Percentiles rank a stretch among this genome's conserved stretches.
Evolutionary conservation across 2,888 invertebrate genomes (phyloP).

Genomic region (Pristionchus arcanus): DNA sequence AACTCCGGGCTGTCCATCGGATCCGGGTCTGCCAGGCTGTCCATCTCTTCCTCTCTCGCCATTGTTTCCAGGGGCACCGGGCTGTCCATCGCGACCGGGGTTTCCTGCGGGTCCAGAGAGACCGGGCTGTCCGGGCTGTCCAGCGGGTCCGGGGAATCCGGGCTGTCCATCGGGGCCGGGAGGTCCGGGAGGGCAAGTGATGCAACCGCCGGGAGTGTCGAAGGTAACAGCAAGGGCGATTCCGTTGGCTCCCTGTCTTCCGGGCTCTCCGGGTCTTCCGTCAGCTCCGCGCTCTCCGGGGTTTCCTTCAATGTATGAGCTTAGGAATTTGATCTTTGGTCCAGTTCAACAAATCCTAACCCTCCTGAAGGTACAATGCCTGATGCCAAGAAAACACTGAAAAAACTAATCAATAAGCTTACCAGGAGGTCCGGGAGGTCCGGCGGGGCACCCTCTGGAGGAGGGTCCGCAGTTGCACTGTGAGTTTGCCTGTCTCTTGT

Average conservation of each 20-base stretch:
- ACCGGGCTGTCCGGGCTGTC: constrained; percentile 31
- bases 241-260: constrained; percentile 14
- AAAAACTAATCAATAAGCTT: no score
- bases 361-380: no score
- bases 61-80: constrained; percentile 14
- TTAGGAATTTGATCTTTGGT: no score
- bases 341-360: no score
- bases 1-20: not conserved
- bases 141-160: constrained; percentile 23
- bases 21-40: not conserved
- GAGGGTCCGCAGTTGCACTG: no score
- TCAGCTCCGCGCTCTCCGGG: constrained; percentile 5
- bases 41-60: constrained; percentile 11
- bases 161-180: not conserved
- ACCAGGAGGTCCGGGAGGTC: no score
- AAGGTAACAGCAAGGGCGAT: not conserved
- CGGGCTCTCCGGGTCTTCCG: not conserved
- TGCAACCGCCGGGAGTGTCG: not conserved
- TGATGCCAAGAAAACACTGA: no score
- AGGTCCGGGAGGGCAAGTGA: not conserved
- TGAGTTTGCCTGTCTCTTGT: no score
- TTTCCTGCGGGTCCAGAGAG: constrained; percentile 17
- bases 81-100: not conserved
- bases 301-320: not conserved
- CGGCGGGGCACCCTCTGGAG: no score